Evolutionary conservation across 2,888 invertebrate genomes (phyloP).

Genomic region (Cheilosia variabilis): DNA sequence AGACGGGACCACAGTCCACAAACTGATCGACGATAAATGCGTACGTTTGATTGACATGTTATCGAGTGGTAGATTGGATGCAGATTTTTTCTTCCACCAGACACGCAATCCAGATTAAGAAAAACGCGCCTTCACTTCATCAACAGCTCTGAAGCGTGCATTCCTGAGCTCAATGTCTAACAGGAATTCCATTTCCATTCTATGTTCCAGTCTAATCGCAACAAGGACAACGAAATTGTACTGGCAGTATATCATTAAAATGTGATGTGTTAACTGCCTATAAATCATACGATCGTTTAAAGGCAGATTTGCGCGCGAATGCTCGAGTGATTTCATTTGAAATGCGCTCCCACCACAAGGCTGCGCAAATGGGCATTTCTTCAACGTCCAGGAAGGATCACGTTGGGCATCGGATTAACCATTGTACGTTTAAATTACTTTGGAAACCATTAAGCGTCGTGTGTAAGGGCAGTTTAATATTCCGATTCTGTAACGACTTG

Average conservation of each 20-base stretch:
- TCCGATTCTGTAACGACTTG: constrained; percentile 15
- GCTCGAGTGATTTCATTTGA: constrained; percentile 59
- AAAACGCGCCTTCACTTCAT: constrained; percentile 22
- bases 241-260: constrained; percentile 68
- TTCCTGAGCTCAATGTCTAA: not conserved
- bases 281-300: constrained; percentile 76
- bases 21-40: constrained; percentile 52
- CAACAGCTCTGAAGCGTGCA: constrained; percentile 15
- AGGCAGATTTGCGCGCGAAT: constrained; percentile 4
- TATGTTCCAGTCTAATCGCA: constrained; percentile 11
- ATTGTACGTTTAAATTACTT: constrained; percentile 65
- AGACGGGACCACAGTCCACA: constrained; percentile 29
- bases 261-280: constrained; percentile 76
- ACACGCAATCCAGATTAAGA: constrained; percentile 60
- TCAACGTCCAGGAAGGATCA: constrained; percentile 10
- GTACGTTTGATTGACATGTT: constrained; percentile 72
- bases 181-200: constrained; percentile 1
- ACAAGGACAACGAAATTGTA: constrained; percentile 19
- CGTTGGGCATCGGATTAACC: constrained; percentile 36
- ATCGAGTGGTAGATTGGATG: constrained; percentile 55
- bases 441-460: constrained; percentile 45
- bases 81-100: not conserved
- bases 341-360: constrained; percentile 35
- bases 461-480: constrained; percentile 47
- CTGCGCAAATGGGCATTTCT: constrained; percentile 20